Conservation (phyloP, 2,797 vertebrate genomes). For the Gallinago nigripennis region DNA sequence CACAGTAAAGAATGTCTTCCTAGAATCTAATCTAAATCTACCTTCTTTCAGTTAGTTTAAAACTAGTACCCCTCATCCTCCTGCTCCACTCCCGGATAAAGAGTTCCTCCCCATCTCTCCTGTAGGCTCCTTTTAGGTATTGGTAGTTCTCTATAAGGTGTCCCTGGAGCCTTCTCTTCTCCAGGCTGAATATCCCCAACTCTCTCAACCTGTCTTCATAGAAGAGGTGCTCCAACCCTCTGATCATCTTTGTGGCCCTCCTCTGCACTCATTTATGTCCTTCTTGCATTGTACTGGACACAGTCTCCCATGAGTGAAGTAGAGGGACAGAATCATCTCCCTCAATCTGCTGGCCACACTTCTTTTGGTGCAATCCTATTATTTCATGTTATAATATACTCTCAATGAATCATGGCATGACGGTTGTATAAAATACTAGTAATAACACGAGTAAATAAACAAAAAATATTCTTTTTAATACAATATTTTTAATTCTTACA, state of each 20-base stretch:
- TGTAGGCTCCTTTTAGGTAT: background rate
- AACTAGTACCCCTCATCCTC: background rate
- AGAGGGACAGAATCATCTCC: background rate
- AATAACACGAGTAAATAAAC: background rate
- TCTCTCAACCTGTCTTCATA: background rate
- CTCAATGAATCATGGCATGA: background rate
- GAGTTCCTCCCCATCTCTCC: background rate
- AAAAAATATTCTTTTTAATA: background rate
- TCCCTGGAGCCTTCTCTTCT: background rate
- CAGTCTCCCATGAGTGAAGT: background rate
- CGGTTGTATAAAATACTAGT: background rate
- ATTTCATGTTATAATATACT: background rate
- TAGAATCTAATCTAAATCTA: background rate
- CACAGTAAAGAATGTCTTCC: background rate
- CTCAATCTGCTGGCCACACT: background rate
- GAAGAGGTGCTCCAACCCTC: background rate
- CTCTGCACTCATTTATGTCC: background rate
- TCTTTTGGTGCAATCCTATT: background rate
- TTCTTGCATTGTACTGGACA: background rate
- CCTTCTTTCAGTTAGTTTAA: background rate
- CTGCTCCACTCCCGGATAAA: background rate
- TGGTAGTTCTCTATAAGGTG: background rate
- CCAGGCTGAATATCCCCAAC: background rate
- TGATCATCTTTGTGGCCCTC: background rate
- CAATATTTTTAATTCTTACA: background rate